phyloP scores from a whole-genome alignment of 1,140 invertebrate species.

The Potamilus streckersoni region DNA sequence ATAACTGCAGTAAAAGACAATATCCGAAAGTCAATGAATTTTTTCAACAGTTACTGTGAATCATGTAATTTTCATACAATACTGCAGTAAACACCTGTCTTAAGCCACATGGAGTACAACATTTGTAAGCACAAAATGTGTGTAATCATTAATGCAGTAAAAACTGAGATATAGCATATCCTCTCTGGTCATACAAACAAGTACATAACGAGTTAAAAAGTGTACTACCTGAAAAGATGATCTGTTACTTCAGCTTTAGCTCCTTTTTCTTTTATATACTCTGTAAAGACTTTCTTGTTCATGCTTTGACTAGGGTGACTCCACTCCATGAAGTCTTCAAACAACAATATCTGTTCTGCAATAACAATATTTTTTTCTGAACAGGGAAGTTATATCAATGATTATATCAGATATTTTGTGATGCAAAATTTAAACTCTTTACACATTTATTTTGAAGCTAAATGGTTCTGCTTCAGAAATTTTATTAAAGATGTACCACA shows the following conservation, averaged over 20 bases:
- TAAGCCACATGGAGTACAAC: not conserved
- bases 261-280: conserved; percentile 62
- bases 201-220: not conserved
- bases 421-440: no score
- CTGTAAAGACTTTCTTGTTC: conserved; percentile 58
- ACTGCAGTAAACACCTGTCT: not conserved
- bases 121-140: not conserved
- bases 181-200: not conserved
- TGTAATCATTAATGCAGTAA: not conserved
- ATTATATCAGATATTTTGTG: no score
- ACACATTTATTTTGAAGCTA: no score
- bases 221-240: conserved; percentile 60
- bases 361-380: conserved; percentile 1
- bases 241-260: conserved; percentile 41
- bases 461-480: no score
- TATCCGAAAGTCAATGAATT: no score
- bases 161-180: no score
- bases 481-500: no score
- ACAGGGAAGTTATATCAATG: no score
- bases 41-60: not conserved
- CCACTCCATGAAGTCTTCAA: conserved; percentile 60
- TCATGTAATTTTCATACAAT: not conserved
- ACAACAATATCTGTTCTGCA: conserved; percentile 68
- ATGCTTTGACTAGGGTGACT: conserved; percentile 62
- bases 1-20: no score